Conservation (phyloP, 2,113 vertebrate species). For the Sebastes fasciatus region DNA sequence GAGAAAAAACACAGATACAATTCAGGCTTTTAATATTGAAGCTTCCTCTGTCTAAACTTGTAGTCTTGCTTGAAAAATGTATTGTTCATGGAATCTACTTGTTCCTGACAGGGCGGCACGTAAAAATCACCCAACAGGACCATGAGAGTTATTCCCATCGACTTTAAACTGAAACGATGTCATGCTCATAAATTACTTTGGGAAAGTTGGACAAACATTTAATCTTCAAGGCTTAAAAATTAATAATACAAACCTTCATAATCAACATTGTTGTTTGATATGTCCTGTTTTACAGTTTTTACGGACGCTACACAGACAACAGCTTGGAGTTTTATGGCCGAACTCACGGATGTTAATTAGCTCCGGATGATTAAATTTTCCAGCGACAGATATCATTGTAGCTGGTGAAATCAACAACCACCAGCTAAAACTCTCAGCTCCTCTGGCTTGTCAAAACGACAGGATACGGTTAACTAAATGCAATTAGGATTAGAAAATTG, state of each 20-base stretch:
- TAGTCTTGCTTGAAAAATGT: not conserved
- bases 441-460: not conserved
- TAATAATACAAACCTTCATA: not conserved
- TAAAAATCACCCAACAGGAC: not conserved
- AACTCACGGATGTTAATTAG: not conserved
- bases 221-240: not conserved
- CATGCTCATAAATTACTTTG: not conserved
- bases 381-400: not conserved
- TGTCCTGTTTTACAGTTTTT: not conserved
- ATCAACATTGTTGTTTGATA: not conserved
- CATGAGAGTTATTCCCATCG: not conserved
- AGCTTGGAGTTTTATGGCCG: not conserved
- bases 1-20: no score
- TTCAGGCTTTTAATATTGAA: not conserved
- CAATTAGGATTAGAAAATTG: not conserved
- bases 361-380: slow-evolving; percentile 5
- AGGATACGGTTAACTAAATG: not conserved
- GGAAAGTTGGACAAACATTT: not conserved
- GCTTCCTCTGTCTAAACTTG: not conserved
- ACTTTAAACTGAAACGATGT: not conserved
- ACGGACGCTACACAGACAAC: not conserved
- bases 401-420: not conserved
- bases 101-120: not conserved
- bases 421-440: not conserved
- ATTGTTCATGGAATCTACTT: not conserved